phyloP scores from a whole-genome alignment of 2,888 invertebrate genomes.

The Apodemia duryi region DNA sequence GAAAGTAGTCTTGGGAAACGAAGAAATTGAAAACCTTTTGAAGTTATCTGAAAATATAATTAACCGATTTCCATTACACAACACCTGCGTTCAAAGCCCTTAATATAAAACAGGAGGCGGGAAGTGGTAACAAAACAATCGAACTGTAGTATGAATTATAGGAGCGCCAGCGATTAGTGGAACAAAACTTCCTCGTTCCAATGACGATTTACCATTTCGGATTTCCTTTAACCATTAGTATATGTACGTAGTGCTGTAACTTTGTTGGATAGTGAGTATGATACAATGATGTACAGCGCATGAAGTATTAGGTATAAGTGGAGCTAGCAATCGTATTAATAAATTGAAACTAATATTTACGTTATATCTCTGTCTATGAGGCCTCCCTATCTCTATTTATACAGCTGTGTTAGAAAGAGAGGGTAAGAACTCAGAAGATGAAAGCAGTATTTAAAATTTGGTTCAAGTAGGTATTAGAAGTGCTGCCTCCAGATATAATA shows the following conservation, averaged over 20 bases:
- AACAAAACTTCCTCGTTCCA: constrained; percentile 38
- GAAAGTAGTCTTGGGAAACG: not conserved
- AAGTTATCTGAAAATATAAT: not conserved
- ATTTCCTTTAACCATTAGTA: constrained; percentile 22
- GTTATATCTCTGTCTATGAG: too few relatives aligned
- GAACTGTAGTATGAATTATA: constrained; percentile 29
- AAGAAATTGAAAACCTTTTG: not conserved
- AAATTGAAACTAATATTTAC: too few relatives aligned
- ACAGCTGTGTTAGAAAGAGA: too few relatives aligned
- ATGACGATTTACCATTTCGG: constrained; percentile 29
- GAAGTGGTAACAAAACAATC: constrained; percentile 36
- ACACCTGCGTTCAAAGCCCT: constrained; percentile 28
- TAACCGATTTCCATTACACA: not conserved
- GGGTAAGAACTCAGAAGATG: too few relatives aligned
- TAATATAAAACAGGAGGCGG: constrained; percentile 28
- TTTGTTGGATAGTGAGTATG: not conserved
- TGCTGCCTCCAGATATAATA: too few relatives aligned
- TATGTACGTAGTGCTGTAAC: not conserved
- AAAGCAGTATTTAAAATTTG: too few relatives aligned
- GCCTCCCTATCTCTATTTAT: too few relatives aligned
- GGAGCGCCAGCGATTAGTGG: constrained; percentile 33
- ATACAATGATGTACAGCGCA: not conserved
- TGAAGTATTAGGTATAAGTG: too few relatives aligned
- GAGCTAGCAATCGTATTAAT: too few relatives aligned
- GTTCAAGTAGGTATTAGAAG: too few relatives aligned